Evolutionary conservation across 2,888 invertebrate genomes (phyloP), one percentile per base, ranked within the genome.

Genomic region (Stenolophus ochropezus): DNA sequence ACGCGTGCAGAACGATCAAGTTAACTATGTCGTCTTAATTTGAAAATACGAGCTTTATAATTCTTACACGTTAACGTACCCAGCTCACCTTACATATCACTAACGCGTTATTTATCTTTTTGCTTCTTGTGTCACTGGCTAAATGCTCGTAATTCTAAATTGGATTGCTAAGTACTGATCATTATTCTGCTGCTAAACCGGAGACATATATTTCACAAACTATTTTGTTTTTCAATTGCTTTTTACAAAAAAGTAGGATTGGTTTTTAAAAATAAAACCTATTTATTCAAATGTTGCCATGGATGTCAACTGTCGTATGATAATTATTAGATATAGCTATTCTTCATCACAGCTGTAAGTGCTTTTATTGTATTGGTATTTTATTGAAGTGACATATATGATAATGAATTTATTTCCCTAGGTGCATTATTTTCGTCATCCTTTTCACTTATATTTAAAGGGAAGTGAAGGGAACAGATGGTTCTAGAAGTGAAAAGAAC

Each of bases 1-100:
- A 56, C 58, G 73, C 73, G 56, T 80, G 80, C 73, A 51, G 14
- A 80, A 73, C 80, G 80, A 58, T 73, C 73, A 56, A 16, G 33
- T 71, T 80, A 56, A 25, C 61, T 42, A 20, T 73, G 80, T 58
- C 80, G 56, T 80, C 80, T 80, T 80, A 80, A 80, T 80, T 80
- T 80, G 80, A 80, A 80, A 80, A 80, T 80, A 80, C 80, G 80
- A 73, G 42, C 73, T 80, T 80, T 73, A 80, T 80, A 80, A 80
- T 80, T 80, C 80, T 73, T 33, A 80, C 47, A 80, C 73, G 80
- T 73, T 53, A 80, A 80, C 73, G 73, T 73, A 58, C 33, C 6
- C 73, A 16, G 25, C 80, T 80, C 73, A 80, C 73, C 71, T 71
- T 80, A 73, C 80, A 80, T 53, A 80, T 80, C 80, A 71, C 56